Percentiles rank a stretch among this genome's conserved stretches.
Evolutionary conservation across 2,888 invertebrate species (phyloP).

Genomic region (Chesias legatella): DNA sequence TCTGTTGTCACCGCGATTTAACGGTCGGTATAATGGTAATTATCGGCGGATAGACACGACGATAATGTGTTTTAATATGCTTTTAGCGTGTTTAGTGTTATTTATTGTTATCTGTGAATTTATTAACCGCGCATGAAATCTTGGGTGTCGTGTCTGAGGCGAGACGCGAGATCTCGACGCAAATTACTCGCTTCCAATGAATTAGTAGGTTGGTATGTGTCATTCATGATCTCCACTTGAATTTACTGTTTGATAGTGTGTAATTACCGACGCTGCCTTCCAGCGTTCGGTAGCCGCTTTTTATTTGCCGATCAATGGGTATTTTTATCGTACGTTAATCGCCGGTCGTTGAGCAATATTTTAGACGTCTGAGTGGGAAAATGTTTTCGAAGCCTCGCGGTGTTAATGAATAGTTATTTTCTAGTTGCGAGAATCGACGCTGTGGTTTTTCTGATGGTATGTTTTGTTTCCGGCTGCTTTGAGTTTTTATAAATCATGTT

Average conservation of each 20-base stretch:
- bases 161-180: slow-evolving; percentile 10
- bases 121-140: slow-evolving; percentile 12
- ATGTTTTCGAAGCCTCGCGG: slow-evolving; percentile 19
- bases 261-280: slow-evolving; percentile 30
- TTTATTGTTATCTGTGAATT: slow-evolving; percentile 20
- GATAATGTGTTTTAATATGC: slow-evolving; percentile 45
- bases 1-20: slow-evolving; percentile 63
- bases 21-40: slow-evolving; percentile 53
- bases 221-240: slow-evolving; percentile 28
- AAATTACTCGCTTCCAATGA: slow-evolving; percentile 23
- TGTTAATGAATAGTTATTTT: slow-evolving; percentile 21
- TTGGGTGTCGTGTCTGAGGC: slow-evolving; percentile 5
- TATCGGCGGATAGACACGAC: slow-evolving; percentile 43
- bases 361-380: slow-evolving; percentile 27
- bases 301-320: slow-evolving; percentile 27
- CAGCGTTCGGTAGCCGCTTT: slow-evolving; percentile 32
- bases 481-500: not conserved
- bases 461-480: slow-evolving; percentile 21
- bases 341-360: slow-evolving; percentile 23
- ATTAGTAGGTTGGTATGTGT: slow-evolving; percentile 30
- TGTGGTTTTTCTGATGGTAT: slow-evolving; percentile 19
- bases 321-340: slow-evolving; percentile 27
- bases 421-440: slow-evolving; percentile 13
- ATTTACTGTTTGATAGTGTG: slow-evolving; percentile 27
- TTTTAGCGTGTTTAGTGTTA: slow-evolving; percentile 38